phyloP scores from a whole-genome alignment of 2,797 vertebrate species.

The Sebastes flavidus region DNA sequence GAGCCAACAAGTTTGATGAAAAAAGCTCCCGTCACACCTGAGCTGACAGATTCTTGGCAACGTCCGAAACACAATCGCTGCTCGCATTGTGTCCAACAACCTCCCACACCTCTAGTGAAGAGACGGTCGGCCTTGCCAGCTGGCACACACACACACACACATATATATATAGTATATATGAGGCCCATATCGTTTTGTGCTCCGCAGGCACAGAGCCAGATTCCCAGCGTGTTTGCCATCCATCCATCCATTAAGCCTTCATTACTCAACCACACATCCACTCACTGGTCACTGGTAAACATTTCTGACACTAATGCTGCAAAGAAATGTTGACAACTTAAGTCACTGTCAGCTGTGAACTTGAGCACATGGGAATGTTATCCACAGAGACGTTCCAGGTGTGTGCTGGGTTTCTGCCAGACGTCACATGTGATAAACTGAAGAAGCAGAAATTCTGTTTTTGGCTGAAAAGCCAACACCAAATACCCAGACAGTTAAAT shows the following conservation, averaged over 20 bases:
- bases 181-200: constrained; percentile 40
- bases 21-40: constrained; percentile 21
- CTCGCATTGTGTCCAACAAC: constrained; percentile 35
- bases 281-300: constrained; percentile 16
- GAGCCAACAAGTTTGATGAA: not conserved
- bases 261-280: not conserved
- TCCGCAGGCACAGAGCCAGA: constrained; percentile 17
- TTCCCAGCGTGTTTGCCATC: constrained; percentile 47
- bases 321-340: constrained; percentile 5
- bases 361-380: not conserved
- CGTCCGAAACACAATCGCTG: constrained; percentile 5
- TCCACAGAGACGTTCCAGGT: not conserved
- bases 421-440: not conserved
- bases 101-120: constrained; percentile 27
- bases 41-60: constrained; percentile 43
- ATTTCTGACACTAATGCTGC: constrained; percentile 9
- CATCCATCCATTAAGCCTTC: constrained; percentile 28
- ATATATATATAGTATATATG: not conserved
- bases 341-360: not conserved
- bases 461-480: not conserved
- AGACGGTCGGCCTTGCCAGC: constrained; percentile 30
- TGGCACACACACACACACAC: constrained; percentile 11
- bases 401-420: not conserved
- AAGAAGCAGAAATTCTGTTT: not conserved
- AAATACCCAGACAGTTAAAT: constrained; percentile 12